Evolutionary conservation across 2,888 invertebrate species (phyloP).

Genomic region (Argyresthia goedartella): DNA sequence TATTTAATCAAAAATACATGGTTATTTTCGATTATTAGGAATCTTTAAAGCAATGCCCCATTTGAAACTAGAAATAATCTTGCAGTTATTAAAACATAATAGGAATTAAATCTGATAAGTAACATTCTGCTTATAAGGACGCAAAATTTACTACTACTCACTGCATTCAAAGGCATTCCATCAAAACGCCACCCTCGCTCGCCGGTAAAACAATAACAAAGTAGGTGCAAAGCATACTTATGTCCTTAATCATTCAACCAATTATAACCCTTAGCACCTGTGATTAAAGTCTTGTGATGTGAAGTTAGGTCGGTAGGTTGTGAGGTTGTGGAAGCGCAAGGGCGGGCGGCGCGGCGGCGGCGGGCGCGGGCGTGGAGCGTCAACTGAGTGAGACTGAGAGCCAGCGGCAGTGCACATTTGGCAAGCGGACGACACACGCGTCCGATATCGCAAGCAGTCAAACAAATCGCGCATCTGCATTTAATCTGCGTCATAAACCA

Average conservation of each 20-base stretch:
- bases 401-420: constrained; percentile 47
- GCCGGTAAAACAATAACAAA: constrained; percentile 34
- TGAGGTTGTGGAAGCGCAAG: neutral
- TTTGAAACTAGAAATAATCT: too few species aligned
- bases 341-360: constrained; percentile 18
- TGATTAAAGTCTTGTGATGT: too few species aligned
- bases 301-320: too few species aligned
- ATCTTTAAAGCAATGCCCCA: too few species aligned
- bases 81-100: too few species aligned
- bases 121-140: too few species aligned
- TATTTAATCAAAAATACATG: too few species aligned
- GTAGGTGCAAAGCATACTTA: neutral
- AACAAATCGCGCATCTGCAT: constrained; percentile 14
- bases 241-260: too few species aligned
- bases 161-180: neutral
- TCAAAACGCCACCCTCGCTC: constrained; percentile 13
- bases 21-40: too few species aligned
- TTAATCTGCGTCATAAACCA: neutral
- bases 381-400: constrained; percentile 15
- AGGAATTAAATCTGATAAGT: too few species aligned
- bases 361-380: constrained; percentile 31
- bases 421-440: constrained; percentile 44
- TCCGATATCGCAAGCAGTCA: constrained; percentile 15
- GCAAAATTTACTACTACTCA: neutral
- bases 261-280: too few species aligned